Evolutionary conservation across 2,113 vertebrate species (phyloP).

Genomic region (Bujurquina vittata): DNA sequence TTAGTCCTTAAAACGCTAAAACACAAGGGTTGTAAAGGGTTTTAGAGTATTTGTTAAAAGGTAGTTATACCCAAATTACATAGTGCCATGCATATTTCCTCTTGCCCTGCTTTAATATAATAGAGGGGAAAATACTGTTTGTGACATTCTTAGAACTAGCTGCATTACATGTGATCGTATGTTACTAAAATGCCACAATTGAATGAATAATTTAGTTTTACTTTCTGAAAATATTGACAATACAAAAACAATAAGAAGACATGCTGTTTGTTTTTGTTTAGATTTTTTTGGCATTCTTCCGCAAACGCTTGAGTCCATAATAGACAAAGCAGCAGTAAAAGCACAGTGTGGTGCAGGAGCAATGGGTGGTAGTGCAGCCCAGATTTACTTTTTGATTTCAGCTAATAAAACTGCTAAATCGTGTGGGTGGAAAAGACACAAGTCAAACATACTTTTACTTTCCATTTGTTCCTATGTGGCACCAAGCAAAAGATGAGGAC

Average conservation of each 20-base stretch:
- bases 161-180: neutral
- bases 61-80: neutral
- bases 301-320: neutral
- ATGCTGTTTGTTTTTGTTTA: neutral
- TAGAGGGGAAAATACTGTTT: neutral
- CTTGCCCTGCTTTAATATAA: neutral
- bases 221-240: neutral
- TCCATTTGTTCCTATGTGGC: constrained; percentile 65
- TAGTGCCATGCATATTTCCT: neutral
- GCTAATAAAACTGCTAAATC: constrained; percentile 53
- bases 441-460: constrained; percentile 66
- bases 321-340: constrained; percentile 17
- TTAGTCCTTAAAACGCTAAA: neutral
- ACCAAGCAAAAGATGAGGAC: constrained; percentile 55
- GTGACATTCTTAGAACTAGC: neutral
- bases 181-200: neutral
- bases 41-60: neutral
- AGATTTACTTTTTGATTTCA: constrained; percentile 38
- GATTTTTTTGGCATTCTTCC: neutral
- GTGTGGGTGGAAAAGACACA: constrained; percentile 31
- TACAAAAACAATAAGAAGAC: neutral
- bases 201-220: neutral
- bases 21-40: neutral
- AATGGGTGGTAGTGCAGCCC: neutral
- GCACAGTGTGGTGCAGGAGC: constrained; percentile 1